Evolutionary conservation across 2,113 vertebrate genomes (phyloP).

Genomic region (Gallinago paraguaiae): DNA sequence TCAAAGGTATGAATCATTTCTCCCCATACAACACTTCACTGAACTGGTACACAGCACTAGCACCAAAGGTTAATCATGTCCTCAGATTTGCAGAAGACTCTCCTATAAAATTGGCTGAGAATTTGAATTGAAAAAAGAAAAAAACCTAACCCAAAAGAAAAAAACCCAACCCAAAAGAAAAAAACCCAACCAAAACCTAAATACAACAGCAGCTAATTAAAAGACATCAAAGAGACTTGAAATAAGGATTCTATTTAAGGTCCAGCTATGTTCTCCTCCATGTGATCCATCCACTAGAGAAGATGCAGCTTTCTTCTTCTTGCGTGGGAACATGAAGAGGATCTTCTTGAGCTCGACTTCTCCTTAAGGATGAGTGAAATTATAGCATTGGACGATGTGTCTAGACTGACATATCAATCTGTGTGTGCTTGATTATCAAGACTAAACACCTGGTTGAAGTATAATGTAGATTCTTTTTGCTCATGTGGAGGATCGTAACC

Average conservation of each 20-base stretch:
- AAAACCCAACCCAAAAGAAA: not conserved
- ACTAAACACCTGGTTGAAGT: not conserved
- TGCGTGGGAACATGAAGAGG: not conserved
- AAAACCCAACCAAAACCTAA: not conserved
- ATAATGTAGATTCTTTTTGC: not conserved
- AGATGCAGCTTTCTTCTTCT: not conserved
- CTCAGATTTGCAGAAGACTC: not conserved
- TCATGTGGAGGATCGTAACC: not conserved
- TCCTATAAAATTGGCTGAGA: not conserved
- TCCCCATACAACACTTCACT: not conserved
- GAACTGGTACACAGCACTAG: not conserved
- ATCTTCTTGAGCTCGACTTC: not conserved
- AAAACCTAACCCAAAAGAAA: not conserved
- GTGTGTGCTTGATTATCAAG: not conserved
- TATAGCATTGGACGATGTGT: rapidly evolving
- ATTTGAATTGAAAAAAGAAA: not conserved
- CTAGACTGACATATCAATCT: not conserved
- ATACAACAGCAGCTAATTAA: not conserved
- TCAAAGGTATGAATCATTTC: not conserved
- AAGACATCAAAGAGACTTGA: not conserved
- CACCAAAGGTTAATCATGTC: not conserved
- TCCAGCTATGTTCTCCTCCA: not conserved
- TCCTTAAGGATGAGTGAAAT: not conserved
- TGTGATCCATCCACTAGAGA: not conserved
- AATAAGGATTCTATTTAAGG: not conserved